Evolutionary conservation across 2,113 vertebrate genomes (phyloP).

Genomic region (Turnix velox): DNA sequence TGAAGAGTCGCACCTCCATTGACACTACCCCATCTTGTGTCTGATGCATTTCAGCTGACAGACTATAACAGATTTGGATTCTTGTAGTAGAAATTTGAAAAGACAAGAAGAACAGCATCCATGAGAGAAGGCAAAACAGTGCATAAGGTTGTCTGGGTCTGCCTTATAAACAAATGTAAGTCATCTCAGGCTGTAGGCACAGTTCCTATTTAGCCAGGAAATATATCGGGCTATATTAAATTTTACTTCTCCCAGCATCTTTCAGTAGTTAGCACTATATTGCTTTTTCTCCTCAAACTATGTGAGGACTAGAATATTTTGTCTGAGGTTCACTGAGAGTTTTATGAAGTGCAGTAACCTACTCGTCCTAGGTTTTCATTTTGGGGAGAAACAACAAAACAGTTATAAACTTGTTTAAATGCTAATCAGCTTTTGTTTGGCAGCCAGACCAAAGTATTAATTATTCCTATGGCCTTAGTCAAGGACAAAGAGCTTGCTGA

Average conservation of each 20-base stretch:
- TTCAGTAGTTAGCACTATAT: background rate
- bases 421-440: conserved; percentile 57
- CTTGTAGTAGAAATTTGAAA: background rate
- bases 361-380: background rate
- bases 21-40: background rate
- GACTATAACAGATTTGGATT: background rate
- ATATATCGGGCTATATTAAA: background rate
- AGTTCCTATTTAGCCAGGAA: fast-evolving
- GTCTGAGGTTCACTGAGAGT: background rate
- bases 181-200: background rate
- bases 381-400: conserved; percentile 22
- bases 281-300: background rate
- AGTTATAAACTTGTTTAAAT: conserved; percentile 54
- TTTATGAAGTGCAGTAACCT: background rate
- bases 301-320: background rate
- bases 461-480: conserved; percentile 41
- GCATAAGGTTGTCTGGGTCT: background rate
- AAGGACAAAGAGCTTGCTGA: conserved; percentile 22
- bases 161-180: background rate
- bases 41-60: background rate
- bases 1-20: background rate
- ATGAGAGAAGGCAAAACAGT: background rate
- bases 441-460: conserved; percentile 50
- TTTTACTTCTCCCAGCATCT: background rate
- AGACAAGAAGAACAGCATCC: background rate